phyloP scores from a whole-genome alignment of 1,140 invertebrate genomes.

The Pemphigus obesinymphae region DNA sequence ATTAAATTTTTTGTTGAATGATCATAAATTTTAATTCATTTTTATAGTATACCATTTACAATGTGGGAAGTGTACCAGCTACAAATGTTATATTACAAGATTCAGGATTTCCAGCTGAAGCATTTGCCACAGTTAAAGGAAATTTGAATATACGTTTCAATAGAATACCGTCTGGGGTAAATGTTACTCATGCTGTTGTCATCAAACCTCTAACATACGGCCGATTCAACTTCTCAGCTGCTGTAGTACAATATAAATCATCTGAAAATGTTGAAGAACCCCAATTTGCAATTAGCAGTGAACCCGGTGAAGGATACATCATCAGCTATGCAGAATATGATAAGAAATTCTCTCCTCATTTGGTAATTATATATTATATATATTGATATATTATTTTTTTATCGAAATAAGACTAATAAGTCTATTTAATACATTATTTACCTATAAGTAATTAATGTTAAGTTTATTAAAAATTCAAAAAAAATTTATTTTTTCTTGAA shows the following conservation, averaged over 20 bases:
- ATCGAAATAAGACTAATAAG: background rate
- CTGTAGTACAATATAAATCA: constrained; percentile 82
- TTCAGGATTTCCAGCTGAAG: constrained; percentile 80
- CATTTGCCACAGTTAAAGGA: constrained; percentile 81
- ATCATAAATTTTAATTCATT: background rate
- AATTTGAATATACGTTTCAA: constrained; percentile 77
- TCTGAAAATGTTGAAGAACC: constrained; percentile 71
- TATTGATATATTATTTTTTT: background rate
- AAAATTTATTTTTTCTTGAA: too few relatives aligned
- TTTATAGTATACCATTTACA: constrained; percentile 72
- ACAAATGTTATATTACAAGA: constrained; percentile 83
- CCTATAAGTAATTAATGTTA: too few relatives aligned
- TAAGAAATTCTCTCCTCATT: constrained; percentile 95
- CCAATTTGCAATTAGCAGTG: constrained; percentile 84
- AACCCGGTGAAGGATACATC: constrained; percentile 94
- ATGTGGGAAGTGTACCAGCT: constrained; percentile 80
- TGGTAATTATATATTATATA: constrained; percentile 59
- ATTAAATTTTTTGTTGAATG: background rate
- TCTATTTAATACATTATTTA: too few relatives aligned
- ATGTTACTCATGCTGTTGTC: constrained; percentile 90
- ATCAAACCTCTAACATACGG: constrained; percentile 84
- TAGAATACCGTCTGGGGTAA: constrained; percentile 83
- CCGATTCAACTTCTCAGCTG: constrained; percentile 95
- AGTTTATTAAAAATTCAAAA: too few relatives aligned
- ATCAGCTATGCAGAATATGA: constrained; percentile 94